Base-by-base conservation (phyloP, 2,797 vertebrate species). In the Gephyroberyx darwinii region DNA sequence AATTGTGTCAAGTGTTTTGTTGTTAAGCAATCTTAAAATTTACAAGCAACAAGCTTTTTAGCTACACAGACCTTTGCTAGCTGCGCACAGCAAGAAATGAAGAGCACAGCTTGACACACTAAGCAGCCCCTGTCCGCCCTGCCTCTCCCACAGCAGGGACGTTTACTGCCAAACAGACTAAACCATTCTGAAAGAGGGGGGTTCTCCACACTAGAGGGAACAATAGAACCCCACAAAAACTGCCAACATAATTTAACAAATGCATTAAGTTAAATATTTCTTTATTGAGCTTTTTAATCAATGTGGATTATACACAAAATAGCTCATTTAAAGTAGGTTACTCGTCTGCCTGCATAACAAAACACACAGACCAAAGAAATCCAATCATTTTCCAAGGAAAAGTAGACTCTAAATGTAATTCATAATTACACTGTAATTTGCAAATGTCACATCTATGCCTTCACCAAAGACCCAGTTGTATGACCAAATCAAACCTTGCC, bases 161-260 rank as follows among this genome's bases (percentile, higher is more conserved):
- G 75, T 70, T 69, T 65, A 79, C 71, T 84, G 81, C 54, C 65
- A 17, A 74, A 37, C 54, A 69, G 91, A 86, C 88, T 78, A 74
- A 88, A 91, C 91, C 91, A 92, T 89, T 87, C 53, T 59, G 69
- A 41, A 22, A 75, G 0, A 9, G 83, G 47, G 84, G 85, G 87
- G 16, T 7, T 64, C 5, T 67, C 56, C 37, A 60, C 33, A 65
- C 33, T 58, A 43, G 31, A 31, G 8, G 31, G 13, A 80, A 79
- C 79, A 87, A 26, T 83, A 77, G 51, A 74, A 61, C 51, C 74
- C 14, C 16, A 7, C 60, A 41, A 50, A 63, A 76, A 19, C 33
- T 12, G 8, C 8, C 33, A 35, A 35, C 33, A 6, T 35, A 50
- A 61, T 37, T 58, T 5, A 57, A 59, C 83, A 64, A 69, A 54